phyloP scores from a whole-genome alignment of 23 tunicate species.

The Styela clava region DNA sequence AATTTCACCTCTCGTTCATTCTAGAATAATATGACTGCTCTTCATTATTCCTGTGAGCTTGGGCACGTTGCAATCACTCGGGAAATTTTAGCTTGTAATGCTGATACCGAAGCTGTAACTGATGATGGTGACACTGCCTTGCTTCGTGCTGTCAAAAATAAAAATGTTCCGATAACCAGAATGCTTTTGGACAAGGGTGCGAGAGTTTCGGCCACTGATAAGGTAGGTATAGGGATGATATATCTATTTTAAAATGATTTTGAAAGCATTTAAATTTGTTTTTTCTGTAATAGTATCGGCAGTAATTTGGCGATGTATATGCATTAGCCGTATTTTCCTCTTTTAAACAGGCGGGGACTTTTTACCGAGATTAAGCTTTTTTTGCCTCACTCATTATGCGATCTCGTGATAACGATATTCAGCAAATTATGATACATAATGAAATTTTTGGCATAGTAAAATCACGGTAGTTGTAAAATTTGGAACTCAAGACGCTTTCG shows the following conservation, averaged over 20 bases:
- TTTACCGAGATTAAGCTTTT: too few species aligned
- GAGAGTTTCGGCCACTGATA: constrained; percentile 43
- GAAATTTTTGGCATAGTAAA: too few species aligned
- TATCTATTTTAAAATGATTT: too few species aligned
- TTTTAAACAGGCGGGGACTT: too few species aligned
- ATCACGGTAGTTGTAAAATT: too few species aligned
- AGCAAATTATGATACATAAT: too few species aligned
- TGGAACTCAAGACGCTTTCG: too few species aligned
- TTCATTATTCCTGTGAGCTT: constrained; percentile 57
- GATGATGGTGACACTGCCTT: constrained; percentile 51
- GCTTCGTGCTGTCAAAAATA: constrained; percentile 48
- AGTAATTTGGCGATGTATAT: not conserved
- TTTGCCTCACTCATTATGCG: too few species aligned
- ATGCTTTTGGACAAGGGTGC: constrained; percentile 60
- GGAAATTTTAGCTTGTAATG: constrained; percentile 42
- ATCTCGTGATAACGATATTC: too few species aligned
- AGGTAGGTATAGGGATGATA: constrained; percentile 25
- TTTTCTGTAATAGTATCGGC: constrained; percentile 4
- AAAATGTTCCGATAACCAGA: constrained; percentile 41
- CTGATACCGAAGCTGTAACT: constrained; percentile 42
- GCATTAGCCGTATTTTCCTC: too few species aligned
- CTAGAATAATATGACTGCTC: constrained; percentile 68
- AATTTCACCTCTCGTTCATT: too few species aligned
- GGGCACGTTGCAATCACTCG: constrained; percentile 40
- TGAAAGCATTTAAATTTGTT: not conserved